These are phyloP conservation scores for Ascaphus truei DNA, from an alignment of 2,113 vertebrate genomes.

Conservation along the genomic window DNA sequence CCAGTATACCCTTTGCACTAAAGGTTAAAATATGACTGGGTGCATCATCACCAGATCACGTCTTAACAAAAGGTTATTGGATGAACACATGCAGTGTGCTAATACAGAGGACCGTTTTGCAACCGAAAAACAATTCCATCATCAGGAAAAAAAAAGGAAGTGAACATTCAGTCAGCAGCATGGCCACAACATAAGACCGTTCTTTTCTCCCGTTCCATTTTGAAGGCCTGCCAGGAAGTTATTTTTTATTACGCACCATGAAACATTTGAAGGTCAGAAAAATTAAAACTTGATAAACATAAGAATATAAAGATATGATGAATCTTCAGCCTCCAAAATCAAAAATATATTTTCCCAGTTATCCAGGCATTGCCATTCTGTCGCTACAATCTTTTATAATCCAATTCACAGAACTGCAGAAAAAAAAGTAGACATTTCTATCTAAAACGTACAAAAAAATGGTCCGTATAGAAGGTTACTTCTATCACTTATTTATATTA, in stretches of 20 bases:
- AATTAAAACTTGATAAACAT: not conserved
- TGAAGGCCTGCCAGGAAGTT: not conserved
- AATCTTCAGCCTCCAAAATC: not conserved
- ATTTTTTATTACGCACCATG: not conserved
- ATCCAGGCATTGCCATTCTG: not conserved
- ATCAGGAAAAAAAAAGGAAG: not conserved
- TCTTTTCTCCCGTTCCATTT: not conserved
- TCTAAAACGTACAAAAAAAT: slow-evolving; percentile 70
- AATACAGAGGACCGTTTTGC: not conserved
- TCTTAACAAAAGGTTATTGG: not conserved
- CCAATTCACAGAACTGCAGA: slow-evolving; percentile 68
- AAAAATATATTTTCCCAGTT: not conserved
- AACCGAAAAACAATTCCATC: not conserved
- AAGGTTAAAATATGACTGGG: no score
- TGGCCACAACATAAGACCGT: not conserved
- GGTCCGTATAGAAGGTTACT: slow-evolving; percentile 64
- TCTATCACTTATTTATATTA: slow-evolving; percentile 71
- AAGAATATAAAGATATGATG: not conserved
- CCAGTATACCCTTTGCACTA: not conserved
- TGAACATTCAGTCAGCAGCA: not conserved
- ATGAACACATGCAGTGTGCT: not conserved
- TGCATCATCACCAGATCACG: not conserved
- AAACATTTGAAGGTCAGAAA: not conserved
- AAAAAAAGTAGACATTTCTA: slow-evolving; percentile 70
- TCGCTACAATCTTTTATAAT: slow-evolving; percentile 44